Conservation (phyloP, 2,113 vertebrate species). For the Anarhynchus alexandrinus region DNA sequence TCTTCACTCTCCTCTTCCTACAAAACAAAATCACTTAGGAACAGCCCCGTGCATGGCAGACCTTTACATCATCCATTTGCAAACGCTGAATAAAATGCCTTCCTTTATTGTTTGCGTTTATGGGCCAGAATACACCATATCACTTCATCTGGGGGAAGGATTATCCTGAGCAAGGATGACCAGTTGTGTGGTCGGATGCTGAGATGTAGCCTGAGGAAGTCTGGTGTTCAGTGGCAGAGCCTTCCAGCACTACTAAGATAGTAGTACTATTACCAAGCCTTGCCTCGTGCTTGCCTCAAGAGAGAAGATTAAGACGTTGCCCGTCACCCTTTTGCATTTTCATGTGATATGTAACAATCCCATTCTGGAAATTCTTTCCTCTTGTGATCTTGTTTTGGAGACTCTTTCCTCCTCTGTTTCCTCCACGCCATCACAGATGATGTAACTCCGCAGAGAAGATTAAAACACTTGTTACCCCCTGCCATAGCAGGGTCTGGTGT, state of each 20-base stretch:
- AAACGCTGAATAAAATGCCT: background rate
- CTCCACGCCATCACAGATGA: background rate
- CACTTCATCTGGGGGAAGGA: background rate
- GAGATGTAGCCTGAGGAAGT: background rate
- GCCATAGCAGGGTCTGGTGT: background rate
- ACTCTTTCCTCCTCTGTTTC: background rate
- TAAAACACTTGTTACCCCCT: background rate
- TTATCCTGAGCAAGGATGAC: background rate
- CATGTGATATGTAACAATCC: background rate
- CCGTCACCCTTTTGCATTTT: background rate
- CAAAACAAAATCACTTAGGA: background rate
- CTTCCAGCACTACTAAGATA: background rate
- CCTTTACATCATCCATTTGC: background rate
- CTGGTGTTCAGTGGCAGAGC: background rate
- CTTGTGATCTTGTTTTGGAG: background rate
- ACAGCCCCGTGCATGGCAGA: background rate
- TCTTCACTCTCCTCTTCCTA: background rate
- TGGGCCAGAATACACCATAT: background rate
- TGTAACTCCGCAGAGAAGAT: background rate
- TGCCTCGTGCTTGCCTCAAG: background rate
- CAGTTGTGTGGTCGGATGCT: background rate
- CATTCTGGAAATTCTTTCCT: background rate
- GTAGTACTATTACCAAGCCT: background rate
- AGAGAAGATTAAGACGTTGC: background rate
- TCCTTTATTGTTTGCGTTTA: background rate